A percentile compares a stretch with the other conserved stretches of the same genome.
phyloP scores from a whole-genome alignment of 2,888 invertebrate species.

The Cephonodes hylas region DNA sequence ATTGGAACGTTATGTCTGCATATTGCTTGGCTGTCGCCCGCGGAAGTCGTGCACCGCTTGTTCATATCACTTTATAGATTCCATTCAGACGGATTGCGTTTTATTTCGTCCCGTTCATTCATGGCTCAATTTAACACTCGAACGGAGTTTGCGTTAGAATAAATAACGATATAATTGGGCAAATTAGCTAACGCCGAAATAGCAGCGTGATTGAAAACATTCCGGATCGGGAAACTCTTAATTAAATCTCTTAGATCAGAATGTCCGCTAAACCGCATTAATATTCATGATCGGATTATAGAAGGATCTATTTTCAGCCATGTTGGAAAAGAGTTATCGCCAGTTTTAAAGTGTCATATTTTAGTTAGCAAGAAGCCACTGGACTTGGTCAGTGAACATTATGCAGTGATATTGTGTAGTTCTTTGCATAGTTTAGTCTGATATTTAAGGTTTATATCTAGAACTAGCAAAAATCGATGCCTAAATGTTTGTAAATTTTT shows the following conservation, averaged over 20 bases:
- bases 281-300: conserved; percentile 14
- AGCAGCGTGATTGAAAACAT: background rate
- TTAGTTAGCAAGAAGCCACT: background rate
- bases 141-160: background rate
- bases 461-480: too few species aligned
- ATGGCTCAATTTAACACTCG: background rate
- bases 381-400: background rate
- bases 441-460: too few species aligned
- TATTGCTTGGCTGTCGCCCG: background rate
- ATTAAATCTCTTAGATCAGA: conserved; percentile 9
- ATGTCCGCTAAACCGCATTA: conserved; percentile 4
- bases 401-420: background rate
- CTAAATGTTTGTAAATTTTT: too few species aligned
- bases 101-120: background rate
- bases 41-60: background rate
- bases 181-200: background rate
- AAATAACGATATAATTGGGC: background rate
- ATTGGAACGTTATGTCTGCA: background rate
- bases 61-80: background rate
- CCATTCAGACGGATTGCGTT: background rate
- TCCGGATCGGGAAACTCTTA: conserved; percentile 5
- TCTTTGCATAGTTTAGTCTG: background rate
- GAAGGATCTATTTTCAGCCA: conserved; percentile 9
- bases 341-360: background rate
- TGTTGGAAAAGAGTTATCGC: conserved; percentile 2